Evolutionary conservation across 2,888 invertebrate species (phyloP).

Genomic region (Drosophila nr. perissopoda): DNA sequence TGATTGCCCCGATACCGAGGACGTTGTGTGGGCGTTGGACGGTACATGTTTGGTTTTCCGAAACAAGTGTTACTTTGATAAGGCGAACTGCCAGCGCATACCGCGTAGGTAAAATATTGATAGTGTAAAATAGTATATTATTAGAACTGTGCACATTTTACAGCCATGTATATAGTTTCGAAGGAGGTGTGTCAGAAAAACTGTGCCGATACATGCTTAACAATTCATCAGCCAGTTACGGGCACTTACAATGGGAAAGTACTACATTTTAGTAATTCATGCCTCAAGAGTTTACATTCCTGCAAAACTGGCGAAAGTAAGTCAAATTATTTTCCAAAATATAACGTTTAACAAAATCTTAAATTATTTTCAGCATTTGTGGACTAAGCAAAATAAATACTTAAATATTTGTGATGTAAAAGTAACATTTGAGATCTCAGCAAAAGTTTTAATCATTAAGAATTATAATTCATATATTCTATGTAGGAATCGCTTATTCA

Average conservation of each 20-base stretch:
- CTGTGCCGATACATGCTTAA: neutral
- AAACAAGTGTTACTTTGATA: neutral
- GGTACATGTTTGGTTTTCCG: neutral
- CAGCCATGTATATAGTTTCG: neutral
- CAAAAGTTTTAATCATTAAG: neutral
- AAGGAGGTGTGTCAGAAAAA: neutral
- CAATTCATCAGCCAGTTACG: neutral
- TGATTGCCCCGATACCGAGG: conserved; percentile 49
- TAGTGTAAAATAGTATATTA: neutral
- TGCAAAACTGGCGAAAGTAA: conserved; percentile 1
- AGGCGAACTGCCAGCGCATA: neutral
- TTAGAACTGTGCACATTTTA: neutral
- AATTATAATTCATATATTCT: neutral
- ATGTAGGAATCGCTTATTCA: neutral
- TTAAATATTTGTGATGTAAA: neutral
- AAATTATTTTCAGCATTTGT: conserved; percentile 3
- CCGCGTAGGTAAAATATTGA: neutral
- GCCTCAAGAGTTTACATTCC: neutral
- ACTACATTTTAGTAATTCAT: neutral
- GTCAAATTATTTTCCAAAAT: neutral
- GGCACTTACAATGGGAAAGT: neutral
- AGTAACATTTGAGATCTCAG: neutral
- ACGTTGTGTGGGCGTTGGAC: neutral
- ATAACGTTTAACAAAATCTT: neutral
- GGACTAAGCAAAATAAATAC: neutral